A percentile compares a stretch with the other conserved stretches of the same genome.
phyloP scores from a whole-genome alignment of 2,113 vertebrate genomes.

The Vimba vimba region DNA sequence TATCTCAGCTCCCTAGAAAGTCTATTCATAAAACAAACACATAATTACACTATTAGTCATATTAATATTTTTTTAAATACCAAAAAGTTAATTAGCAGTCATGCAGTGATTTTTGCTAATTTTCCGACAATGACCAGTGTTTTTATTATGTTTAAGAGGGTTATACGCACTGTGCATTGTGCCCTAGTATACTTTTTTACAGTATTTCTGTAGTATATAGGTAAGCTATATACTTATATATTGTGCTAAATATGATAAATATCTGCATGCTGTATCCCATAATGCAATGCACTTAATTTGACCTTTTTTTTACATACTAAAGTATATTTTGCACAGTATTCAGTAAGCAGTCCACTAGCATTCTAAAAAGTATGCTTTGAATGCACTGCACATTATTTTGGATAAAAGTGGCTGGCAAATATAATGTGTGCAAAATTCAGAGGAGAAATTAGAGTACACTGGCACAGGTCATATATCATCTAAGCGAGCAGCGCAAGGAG shows the following conservation, averaged over 20 bases:
- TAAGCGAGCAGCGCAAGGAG: slow-evolving; percentile 13
- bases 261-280: background rate
- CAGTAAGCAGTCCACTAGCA: background rate
- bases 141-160: background rate
- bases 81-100: background rate
- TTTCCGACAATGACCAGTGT: background rate
- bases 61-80: background rate
- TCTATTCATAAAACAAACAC: background rate
- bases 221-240: background rate
- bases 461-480: slow-evolving; percentile 23
- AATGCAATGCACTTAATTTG: background rate
- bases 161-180: background rate
- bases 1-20: background rate
- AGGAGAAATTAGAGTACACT: background rate
- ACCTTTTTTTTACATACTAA: background rate
- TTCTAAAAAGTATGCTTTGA: background rate
- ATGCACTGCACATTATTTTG: background rate
- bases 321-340: background rate
- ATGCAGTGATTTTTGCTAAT: background rate
- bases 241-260: background rate
- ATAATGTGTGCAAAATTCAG: background rate
- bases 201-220: background rate
- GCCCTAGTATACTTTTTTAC: background rate
- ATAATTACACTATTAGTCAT: slow-evolving; percentile 8
- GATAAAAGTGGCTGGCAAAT: background rate